A percentile compares a stretch with the other conserved stretches of the same genome.
Conservation (phyloP, 2,888 invertebrate species). For the Cerceris rybyensis region DNA sequence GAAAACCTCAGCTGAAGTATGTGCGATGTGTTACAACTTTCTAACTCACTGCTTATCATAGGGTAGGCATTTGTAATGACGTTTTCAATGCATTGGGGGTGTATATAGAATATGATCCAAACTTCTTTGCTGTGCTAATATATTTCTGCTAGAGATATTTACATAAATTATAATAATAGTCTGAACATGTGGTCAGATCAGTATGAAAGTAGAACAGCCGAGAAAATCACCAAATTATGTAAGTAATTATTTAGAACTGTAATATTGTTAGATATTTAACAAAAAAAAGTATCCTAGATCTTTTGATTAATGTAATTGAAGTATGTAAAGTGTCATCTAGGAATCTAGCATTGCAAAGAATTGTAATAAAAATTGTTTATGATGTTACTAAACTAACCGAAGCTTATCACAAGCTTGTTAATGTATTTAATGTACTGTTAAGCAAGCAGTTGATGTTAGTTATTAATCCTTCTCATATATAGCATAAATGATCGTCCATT, state of each 20-base stretch:
- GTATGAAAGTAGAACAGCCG: constrained; percentile 44
- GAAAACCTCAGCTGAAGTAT: constrained; percentile 67
- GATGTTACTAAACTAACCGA: constrained; percentile 64
- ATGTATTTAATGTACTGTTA: constrained; percentile 73
- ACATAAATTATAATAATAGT: constrained; percentile 46
- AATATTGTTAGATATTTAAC: constrained; percentile 30
- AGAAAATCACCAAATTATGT: constrained; percentile 32
- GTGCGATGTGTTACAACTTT: constrained; percentile 72
- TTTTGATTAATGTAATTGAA: constrained; percentile 34
- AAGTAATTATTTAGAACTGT: constrained; percentile 43
- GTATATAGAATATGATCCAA: constrained; percentile 70
- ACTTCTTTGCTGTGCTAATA: constrained; percentile 72
- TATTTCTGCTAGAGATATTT: constrained; percentile 63
- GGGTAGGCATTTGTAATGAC: constrained; percentile 75
- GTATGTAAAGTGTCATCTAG: constrained; percentile 52
- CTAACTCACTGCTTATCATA: constrained; percentile 76
- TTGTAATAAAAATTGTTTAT: constrained; percentile 56
- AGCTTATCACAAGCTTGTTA: constrained; percentile 73
- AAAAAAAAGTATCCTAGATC: constrained; percentile 30
- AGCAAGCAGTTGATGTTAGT: constrained; percentile 78
- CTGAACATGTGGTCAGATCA: constrained; percentile 33
- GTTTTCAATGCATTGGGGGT: constrained; percentile 77
- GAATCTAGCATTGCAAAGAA: constrained; percentile 65
- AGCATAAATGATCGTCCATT: constrained; percentile 78
- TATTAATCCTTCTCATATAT: constrained; percentile 78